These are phyloP conservation scores for Dermochelys coriacea DNA, from an alignment of 2,797 vertebrate genomes.

Conservation along the genomic window DNA sequence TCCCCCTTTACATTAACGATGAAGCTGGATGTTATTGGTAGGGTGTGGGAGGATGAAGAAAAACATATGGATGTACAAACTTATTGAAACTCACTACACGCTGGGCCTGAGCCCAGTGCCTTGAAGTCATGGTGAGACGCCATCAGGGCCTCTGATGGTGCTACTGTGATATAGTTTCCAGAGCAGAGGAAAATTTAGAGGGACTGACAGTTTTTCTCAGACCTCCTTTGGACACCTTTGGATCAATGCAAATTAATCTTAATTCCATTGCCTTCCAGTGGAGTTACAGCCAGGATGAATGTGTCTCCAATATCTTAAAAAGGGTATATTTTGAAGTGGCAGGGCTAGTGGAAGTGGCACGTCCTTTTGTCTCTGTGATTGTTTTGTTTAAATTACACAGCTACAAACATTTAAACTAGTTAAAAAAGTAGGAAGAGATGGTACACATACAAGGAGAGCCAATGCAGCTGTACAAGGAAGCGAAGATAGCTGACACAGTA, in stretches of 20 bases:
- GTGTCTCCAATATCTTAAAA: background rate
- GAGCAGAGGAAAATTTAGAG: background rate
- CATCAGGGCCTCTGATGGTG: background rate
- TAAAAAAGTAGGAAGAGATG: background rate
- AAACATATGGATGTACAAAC: background rate
- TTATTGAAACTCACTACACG: background rate
- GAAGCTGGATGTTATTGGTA: background rate
- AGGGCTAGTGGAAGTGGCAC: background rate
- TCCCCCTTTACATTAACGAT: background rate
- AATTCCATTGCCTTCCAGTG: background rate
- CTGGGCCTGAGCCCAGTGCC: background rate
- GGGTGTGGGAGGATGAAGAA: background rate
- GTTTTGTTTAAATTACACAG: background rate
- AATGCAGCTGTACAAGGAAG: background rate
- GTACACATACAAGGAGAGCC: background rate
- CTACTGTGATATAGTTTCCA: background rate
- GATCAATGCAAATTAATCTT: background rate
- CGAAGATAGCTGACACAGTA: background rate
- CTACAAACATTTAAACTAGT: background rate
- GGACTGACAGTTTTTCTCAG: background rate
- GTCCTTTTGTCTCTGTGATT: background rate
- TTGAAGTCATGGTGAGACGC: background rate
- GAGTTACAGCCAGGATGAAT: background rate
- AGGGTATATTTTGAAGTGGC: background rate
- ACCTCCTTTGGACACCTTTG: background rate